phyloP scores from a whole-genome alignment of 2,797 vertebrate species.

The Aulostomus chinensis region DNA sequence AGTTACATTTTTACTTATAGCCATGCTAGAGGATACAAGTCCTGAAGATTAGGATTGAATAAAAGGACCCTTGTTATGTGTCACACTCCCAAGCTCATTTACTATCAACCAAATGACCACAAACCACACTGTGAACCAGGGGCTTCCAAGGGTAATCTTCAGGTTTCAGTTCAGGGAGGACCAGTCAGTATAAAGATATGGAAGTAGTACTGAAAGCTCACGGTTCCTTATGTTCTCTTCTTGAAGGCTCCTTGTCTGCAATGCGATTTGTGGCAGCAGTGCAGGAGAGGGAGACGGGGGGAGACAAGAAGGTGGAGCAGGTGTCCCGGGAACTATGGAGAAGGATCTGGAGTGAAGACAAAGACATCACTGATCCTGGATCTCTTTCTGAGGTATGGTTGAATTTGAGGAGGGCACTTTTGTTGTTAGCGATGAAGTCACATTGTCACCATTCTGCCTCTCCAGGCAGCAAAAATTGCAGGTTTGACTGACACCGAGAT shows the following conservation, averaged over 20 bases:
- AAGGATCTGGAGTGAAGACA: constrained; percentile 85
- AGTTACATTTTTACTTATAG: too few relatives aligned
- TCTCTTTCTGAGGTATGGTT: constrained; percentile 73
- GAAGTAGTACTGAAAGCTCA: too few relatives aligned
- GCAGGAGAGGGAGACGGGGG: constrained; percentile 64
- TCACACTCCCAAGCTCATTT: too few relatives aligned
- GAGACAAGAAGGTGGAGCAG: constrained; percentile 77
- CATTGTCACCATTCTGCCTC: neutral
- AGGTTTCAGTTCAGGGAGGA: too few relatives aligned
- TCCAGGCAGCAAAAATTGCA: constrained; percentile 84
- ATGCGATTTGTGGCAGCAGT: constrained; percentile 90
- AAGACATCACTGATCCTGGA: constrained; percentile 84
- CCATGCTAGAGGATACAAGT: too few relatives aligned
- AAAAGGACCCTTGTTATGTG: too few relatives aligned
- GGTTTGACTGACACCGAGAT: constrained; percentile 80
- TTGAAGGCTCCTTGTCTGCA: constrained; percentile 80
- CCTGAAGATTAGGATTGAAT: too few relatives aligned
- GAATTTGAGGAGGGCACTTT: neutral
- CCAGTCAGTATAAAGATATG: too few relatives aligned
- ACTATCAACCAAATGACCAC: too few relatives aligned
- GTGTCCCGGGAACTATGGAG: constrained; percentile 93
- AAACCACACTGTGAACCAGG: too few relatives aligned
- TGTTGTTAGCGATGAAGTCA: too few relatives aligned
- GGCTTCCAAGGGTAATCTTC: too few relatives aligned
- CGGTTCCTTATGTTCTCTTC: neutral